A percentile compares a stretch with the other conserved stretches of the same genome.
These are phyloP conservation scores for Platygyra sinensis DNA, from an alignment of 64 coral and sea anemone genomes.

Conservation along the genomic window DNA sequence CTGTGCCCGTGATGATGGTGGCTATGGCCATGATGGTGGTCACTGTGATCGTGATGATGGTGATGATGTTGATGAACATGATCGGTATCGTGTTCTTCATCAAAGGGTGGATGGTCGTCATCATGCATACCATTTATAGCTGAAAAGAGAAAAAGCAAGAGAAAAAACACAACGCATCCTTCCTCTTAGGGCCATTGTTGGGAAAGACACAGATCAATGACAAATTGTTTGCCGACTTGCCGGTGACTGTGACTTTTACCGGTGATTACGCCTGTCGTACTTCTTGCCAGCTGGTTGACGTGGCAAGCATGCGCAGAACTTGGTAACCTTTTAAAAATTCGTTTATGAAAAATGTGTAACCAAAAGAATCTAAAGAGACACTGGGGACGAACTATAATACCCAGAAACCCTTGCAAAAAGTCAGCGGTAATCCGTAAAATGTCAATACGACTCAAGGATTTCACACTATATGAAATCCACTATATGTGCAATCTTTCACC, in stretches of 20 bases:
- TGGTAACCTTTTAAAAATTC: too few relatives aligned
- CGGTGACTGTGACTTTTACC: background rate
- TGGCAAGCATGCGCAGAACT: slow-evolving; percentile 93
- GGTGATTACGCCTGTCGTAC: slow-evolving; percentile 60
- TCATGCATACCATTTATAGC: background rate
- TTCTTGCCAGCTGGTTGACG: slow-evolving; percentile 77
- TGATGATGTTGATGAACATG: slow-evolving; percentile 47
- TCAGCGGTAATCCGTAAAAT: slow-evolving; percentile 38
- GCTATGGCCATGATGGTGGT: slow-evolving; percentile 21
- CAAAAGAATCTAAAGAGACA: too few relatives aligned
- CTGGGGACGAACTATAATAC: background rate
- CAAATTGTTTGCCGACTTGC: background rate
- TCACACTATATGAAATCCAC: too few relatives aligned
- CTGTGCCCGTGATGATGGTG: slow-evolving; percentile 1
- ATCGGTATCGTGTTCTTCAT: slow-evolving; percentile 4
- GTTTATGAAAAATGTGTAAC: too few relatives aligned
- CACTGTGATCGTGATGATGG: slow-evolving; percentile 14
- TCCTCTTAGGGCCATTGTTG: slow-evolving; percentile 26
- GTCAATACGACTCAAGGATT: background rate
- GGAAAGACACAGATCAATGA: background rate
- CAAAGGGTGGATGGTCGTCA: slow-evolving; percentile 7
- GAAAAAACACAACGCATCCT: slow-evolving; percentile 15
- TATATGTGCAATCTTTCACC: background rate
- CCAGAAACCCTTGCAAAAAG: background rate
- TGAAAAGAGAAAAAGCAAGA: slow-evolving; percentile 9